These are phyloP conservation scores for Manduca sexta DNA, from an alignment of 1,140 invertebrate species.

Conservation along the genomic window DNA sequence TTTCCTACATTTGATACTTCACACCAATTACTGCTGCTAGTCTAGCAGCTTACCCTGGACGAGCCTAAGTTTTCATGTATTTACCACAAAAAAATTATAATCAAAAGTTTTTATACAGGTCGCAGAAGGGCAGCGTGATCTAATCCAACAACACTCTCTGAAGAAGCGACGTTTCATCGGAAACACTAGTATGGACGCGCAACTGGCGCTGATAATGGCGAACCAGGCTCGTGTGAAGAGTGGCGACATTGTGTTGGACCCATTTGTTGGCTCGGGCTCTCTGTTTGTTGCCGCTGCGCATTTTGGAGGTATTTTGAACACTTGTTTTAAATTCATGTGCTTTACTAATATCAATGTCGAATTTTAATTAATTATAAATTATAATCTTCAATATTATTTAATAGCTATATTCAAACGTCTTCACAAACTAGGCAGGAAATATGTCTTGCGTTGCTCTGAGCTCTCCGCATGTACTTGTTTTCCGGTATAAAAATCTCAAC, in stretches of 20 bases:
- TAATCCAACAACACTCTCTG: constrained; percentile 86
- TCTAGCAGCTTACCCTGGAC: no score
- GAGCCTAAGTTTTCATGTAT: no score
- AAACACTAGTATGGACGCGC: constrained; percentile 97
- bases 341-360: background rate
- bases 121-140: constrained; percentile 85
- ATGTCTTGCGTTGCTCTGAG: no score
- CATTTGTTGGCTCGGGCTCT: constrained; percentile 96
- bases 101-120: constrained; percentile 71
- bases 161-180: constrained; percentile 96
- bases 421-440: no score
- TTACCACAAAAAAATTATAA: background rate
- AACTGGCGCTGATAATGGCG: constrained; percentile 93
- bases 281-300: constrained; percentile 92
- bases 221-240: constrained; percentile 88
- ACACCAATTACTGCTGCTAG: no score
- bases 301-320: constrained; percentile 84
- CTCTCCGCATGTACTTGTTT: no score
- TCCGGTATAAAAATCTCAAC: no score
- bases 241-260: constrained; percentile 90
- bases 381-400: no score
- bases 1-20: no score
- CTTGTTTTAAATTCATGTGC: no score
- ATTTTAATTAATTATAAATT: background rate
- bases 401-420: no score